Percentiles rank a stretch among this genome's conserved stretches.
phyloP scores from a whole-genome alignment of 1,140 invertebrate genomes.

The Halesus radiatus region DNA sequence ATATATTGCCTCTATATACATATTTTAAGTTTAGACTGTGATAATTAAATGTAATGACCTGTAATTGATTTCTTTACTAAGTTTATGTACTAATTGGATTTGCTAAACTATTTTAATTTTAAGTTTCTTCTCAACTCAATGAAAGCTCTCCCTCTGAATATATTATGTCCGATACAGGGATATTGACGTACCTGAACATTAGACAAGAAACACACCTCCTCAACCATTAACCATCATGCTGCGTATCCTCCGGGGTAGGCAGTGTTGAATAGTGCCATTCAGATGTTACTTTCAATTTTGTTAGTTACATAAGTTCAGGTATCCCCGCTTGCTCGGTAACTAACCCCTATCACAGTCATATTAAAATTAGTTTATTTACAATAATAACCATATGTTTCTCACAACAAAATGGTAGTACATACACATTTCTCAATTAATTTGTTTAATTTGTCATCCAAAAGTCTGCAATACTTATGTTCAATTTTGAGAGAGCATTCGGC shows the following conservation, averaged over 20 bases:
- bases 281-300: not conserved
- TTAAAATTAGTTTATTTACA: no score
- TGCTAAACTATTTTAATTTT: constrained; percentile 9
- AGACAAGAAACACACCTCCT: not conserved
- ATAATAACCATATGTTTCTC: no score
- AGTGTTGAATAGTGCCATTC: not conserved
- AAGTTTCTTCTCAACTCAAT: constrained; percentile 1
- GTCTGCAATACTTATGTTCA: no score
- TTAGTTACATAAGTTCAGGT: no score
- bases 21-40: constrained; percentile 48
- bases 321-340: no score
- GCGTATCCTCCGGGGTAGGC: not conserved
- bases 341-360: no score
- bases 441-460: no score
- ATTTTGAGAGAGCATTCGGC: no score
- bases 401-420: no score
- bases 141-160: not conserved
- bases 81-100: constrained; percentile 32
- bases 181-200: not conserved
- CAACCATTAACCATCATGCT: not conserved
- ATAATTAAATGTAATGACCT: constrained; percentile 39
- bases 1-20: constrained; percentile 49
- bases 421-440: no score
- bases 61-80: constrained; percentile 14
- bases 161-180: not conserved